phyloP scores from a whole-genome alignment of 2,113 vertebrate species.

The Polypterus bichir region DNA sequence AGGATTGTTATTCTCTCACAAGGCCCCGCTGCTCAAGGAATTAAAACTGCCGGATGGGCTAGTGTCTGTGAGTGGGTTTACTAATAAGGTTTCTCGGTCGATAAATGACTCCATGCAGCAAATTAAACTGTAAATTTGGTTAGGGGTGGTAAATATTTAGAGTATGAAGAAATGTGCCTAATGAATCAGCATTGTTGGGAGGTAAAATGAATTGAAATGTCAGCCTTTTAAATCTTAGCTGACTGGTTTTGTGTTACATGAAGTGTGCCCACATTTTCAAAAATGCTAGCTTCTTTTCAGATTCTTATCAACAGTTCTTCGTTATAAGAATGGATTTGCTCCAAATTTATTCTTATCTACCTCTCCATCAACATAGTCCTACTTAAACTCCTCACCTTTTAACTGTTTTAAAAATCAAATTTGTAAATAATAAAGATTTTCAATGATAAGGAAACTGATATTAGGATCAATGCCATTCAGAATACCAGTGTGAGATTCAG shows the following conservation, averaged over 20 bases:
- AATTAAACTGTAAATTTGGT: slow-evolving; percentile 74
- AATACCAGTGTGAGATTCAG: too few relatives aligned
- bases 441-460: too few relatives aligned
- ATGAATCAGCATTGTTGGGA: slow-evolving; percentile 49
- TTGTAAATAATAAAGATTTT: too few relatives aligned
- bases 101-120: slow-evolving; percentile 74
- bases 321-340: not conserved
- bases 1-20: slow-evolving; percentile 88
- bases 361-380: slow-evolving; percentile 25
- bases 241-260: slow-evolving; percentile 29
- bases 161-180: slow-evolving; percentile 65
- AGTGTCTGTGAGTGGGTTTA: slow-evolving; percentile 54
- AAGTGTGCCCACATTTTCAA: slow-evolving; percentile 32
- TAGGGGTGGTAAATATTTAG: slow-evolving; percentile 72
- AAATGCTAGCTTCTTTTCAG: slow-evolving; percentile 15
- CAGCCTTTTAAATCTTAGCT: slow-evolving; percentile 56
- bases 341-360: slow-evolving; percentile 27
- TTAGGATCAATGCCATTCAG: too few relatives aligned
- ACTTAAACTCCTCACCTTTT: not conserved
- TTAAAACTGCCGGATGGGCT: slow-evolving; percentile 65
- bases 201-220: slow-evolving; percentile 46
- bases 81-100: slow-evolving; percentile 85
- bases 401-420: too few relatives aligned
- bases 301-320: slow-evolving; percentile 22
- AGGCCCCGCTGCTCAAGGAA: slow-evolving; percentile 82